Evolutionary conservation across 2,888 invertebrate species (phyloP).

Genomic region (Crossocerus cetratus): DNA sequence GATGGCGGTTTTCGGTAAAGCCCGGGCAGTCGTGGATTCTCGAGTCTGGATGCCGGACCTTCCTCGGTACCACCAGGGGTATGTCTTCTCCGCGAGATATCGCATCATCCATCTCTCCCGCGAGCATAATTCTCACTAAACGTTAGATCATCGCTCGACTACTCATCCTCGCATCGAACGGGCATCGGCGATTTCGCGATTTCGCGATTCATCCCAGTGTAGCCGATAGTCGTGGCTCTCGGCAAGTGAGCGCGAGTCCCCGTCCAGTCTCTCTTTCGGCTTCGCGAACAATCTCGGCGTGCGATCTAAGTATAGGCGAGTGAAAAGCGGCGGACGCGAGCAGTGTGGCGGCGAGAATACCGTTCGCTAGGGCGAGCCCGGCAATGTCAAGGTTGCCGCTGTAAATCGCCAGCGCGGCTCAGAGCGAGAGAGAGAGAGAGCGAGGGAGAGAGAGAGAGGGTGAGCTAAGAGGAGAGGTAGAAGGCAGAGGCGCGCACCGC

Average conservation of each 20-base stretch:
- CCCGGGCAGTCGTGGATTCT: constrained; percentile 26
- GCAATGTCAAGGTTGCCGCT: constrained; percentile 48
- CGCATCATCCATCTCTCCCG: no score
- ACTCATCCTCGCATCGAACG: no score
- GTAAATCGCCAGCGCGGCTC: constrained; percentile 31
- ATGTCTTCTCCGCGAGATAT: background rate
- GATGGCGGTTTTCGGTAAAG: constrained; percentile 53
- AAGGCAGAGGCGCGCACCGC: constrained; percentile 18
- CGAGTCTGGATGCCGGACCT: background rate
- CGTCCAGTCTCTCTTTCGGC: no score
- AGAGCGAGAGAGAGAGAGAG: no score
- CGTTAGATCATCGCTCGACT: no score
- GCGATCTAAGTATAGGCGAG: background rate
- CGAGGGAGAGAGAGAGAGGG: background rate
- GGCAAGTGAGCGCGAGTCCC: no score
- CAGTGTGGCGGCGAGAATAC: background rate
- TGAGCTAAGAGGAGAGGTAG: constrained; percentile 9
- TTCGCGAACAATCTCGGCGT: no score
- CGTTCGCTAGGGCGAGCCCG: constrained; percentile 15
- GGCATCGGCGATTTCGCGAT: no score
- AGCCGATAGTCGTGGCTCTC: no score
- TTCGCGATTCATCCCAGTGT: no score
- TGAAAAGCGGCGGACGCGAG: background rate
- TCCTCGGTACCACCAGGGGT: background rate
- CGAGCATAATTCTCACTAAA: no score